Evolutionary conservation across 2,113 vertebrate genomes (phyloP).

Genomic region (Alligator sinensis): DNA sequence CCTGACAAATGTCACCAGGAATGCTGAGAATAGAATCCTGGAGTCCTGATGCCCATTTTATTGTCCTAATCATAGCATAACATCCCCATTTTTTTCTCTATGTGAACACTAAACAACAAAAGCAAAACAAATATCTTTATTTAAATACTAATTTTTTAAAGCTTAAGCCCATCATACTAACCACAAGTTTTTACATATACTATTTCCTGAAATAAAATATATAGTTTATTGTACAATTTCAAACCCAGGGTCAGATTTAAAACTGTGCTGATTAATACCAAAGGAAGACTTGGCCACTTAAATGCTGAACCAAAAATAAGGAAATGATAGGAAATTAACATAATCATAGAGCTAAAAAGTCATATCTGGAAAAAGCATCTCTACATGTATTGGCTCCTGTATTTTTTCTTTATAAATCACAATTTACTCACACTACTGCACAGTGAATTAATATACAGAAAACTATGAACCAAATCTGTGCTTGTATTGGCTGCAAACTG

Average conservation of each 20-base stretch:
- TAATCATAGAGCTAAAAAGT: neutral
- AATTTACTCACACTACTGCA: conserved; percentile 30
- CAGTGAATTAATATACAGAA: conserved; percentile 46
- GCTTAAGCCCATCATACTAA: neutral
- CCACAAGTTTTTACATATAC: neutral
- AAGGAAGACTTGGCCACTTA: neutral
- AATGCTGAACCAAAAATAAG: neutral
- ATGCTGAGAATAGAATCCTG: neutral
- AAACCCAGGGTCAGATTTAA: neutral
- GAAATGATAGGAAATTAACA: neutral
- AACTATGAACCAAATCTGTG: conserved; percentile 56
- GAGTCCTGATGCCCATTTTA: neutral
- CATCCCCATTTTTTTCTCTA: neutral
- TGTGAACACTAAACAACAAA: neutral
- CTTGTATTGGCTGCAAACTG: conserved; percentile 67
- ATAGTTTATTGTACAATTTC: neutral
- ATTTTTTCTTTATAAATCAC: conserved; percentile 1
- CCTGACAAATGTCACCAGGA: neutral
- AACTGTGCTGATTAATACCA: neutral
- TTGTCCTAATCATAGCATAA: conserved; percentile 14
- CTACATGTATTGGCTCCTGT: rapidly evolving
- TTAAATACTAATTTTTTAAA: neutral
- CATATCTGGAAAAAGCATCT: neutral
- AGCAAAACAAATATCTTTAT: neutral
- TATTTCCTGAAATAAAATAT: neutral